Evolutionary conservation across 1,140 invertebrate species (phyloP).

Genomic region (Drosophila teissieri): DNA sequence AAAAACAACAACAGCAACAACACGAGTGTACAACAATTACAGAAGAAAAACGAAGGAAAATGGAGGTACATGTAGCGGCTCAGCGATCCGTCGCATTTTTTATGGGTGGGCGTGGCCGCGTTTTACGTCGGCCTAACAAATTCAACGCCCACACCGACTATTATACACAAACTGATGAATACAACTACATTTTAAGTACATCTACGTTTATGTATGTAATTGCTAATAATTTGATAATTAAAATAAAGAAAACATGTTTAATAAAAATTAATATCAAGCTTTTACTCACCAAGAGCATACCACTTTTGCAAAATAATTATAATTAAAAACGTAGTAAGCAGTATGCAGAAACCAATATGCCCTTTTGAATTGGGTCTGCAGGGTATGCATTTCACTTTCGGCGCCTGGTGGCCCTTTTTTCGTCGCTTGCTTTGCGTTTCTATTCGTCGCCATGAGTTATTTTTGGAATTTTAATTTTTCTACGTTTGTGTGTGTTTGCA

Average conservation of each 20-base stretch:
- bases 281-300: neutral
- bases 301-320: neutral
- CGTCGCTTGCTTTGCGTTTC: slow-evolving; percentile 8
- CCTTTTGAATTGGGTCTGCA: neutral
- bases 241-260: slow-evolving; percentile 64
- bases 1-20: slow-evolving; percentile 16
- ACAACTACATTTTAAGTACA: slow-evolving; percentile 38
- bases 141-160: slow-evolving; percentile 32
- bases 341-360: neutral
- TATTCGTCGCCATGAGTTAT: slow-evolving; percentile 41
- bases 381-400: slow-evolving; percentile 36
- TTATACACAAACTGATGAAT: slow-evolving; percentile 33
- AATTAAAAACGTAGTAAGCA: neutral
- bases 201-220: slow-evolving; percentile 58
- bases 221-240: slow-evolving; percentile 43
- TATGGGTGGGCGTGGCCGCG: slow-evolving; percentile 46
- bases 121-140: slow-evolving; percentile 34
- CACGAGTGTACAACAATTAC: slow-evolving; percentile 25
- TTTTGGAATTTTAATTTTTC: slow-evolving; percentile 46
- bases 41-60: neutral
- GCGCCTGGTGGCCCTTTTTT: slow-evolving; percentile 17
- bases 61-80: slow-evolving; percentile 22
- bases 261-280: slow-evolving; percentile 17
- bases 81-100: slow-evolving; percentile 41
- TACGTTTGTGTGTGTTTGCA: slow-evolving; percentile 6